phyloP scores from a whole-genome alignment of 2,797 vertebrate species.

The Pogonophryne albipinna region DNA sequence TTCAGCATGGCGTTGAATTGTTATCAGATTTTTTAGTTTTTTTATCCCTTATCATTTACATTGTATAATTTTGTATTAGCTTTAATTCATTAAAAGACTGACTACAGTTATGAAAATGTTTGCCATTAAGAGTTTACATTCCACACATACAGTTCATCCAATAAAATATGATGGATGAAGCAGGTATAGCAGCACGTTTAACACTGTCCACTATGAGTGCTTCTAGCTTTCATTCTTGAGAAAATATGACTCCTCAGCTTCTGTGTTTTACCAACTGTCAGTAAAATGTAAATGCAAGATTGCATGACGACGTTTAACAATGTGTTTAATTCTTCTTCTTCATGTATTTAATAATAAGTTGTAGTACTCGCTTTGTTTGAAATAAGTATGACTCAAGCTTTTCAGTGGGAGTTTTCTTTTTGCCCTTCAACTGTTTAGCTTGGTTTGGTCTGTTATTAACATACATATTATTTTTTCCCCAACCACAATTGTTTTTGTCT shows the following conservation, averaged over 20 bases:
- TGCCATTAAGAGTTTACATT: background rate
- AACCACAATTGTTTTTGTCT: slow-evolving; percentile 70
- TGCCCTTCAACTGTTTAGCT: slow-evolving; percentile 53
- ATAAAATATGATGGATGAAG: background rate
- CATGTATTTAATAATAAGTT: slow-evolving; percentile 4
- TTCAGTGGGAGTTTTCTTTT: slow-evolving; percentile 43
- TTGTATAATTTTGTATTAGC: background rate
- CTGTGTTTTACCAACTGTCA: background rate
- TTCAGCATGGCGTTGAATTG: background rate
- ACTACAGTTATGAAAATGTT: background rate
- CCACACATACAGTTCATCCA: background rate
- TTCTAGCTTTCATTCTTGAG: slow-evolving; percentile 2
- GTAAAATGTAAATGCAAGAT: background rate
- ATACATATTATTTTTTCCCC: slow-evolving; percentile 42
- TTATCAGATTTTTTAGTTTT: background rate
- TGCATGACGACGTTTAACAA: background rate
- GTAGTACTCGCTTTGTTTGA: slow-evolving; percentile 44
- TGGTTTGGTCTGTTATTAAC: slow-evolving; percentile 69
- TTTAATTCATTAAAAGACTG: background rate
- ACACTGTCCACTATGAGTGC: background rate
- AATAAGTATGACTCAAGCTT: slow-evolving; percentile 56
- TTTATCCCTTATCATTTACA: background rate
- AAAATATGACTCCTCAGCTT: background rate
- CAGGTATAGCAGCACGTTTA: background rate
- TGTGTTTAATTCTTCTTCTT: background rate